Evolutionary conservation across 2,888 invertebrate genomes (phyloP).

Genomic region (Blera fallax): DNA sequence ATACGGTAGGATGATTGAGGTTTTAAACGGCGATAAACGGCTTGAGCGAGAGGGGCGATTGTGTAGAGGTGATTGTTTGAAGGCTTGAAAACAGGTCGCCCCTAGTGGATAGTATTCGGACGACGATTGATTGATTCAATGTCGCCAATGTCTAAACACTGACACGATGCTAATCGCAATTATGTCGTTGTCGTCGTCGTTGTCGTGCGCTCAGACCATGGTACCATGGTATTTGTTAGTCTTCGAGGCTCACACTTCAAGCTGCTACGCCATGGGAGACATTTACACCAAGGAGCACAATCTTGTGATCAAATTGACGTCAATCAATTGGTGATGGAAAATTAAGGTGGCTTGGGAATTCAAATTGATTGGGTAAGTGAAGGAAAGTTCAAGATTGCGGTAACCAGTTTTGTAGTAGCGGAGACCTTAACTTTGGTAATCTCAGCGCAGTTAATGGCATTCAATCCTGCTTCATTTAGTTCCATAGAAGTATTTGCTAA

Average conservation of each 20-base stretch:
- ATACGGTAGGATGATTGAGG: conserved; percentile 44
- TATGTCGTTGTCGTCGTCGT: conserved; percentile 64
- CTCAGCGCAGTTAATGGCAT: background rate
- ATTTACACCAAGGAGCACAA: conserved; percentile 8
- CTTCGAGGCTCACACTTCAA: conserved; percentile 54
- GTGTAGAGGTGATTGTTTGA: background rate
- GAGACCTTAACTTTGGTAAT: too few species aligned
- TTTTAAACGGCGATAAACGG: conserved; percentile 16
- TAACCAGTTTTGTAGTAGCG: background rate
- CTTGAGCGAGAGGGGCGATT: background rate
- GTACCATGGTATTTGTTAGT: conserved; percentile 8
- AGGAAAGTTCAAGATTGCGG: conserved; percentile 24
- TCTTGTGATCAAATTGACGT: conserved; percentile 58
- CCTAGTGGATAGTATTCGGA: conserved; percentile 22
- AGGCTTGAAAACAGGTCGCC: conserved; percentile 45
- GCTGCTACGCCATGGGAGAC: conserved; percentile 48
- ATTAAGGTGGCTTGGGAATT: conserved; percentile 20
- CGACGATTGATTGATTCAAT: conserved; percentile 70
- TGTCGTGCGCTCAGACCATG: background rate
- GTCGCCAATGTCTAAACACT: conserved; percentile 70
- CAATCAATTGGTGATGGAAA: conserved; percentile 47
- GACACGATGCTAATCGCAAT: conserved; percentile 72
- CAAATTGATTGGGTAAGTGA: background rate
- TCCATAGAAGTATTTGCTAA: background rate
- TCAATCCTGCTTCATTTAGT: background rate